Evolutionary conservation across 2,888 invertebrate species (phyloP), one percentile per base, ranked within the genome.

Genomic region (Drosophila meridionalis): DNA sequence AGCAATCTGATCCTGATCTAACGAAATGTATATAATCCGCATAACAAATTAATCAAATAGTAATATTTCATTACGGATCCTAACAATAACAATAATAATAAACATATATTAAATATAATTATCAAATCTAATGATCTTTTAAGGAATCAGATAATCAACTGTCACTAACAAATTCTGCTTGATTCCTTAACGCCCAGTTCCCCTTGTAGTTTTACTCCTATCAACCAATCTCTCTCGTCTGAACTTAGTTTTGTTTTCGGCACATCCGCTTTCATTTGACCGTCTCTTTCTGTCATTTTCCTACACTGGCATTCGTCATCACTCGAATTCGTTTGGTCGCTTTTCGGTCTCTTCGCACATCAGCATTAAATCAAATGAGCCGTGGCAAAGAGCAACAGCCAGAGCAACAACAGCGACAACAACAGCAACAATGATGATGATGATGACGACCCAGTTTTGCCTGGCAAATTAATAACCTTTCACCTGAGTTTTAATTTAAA

Each of bases 401-500:
- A 4, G 4, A 36, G 26, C 34, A 11, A 53, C 52, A 6, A 6
- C 9, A 9, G 50, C 59, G 74, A 63, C 40, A 73, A 50, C 65
- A 65, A 53, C 53, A 55, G 45, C 59, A 76, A 70, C 61, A 76
- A 63, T 65, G 62, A 70, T 34, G 65, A 73, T 63, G 67, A 73
- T 34, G 65, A 74, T 60, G 58, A 73, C 75, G 66, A 60, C 69
- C 76, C 78, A 85, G 83, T 80, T 84, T 80, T 71, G 82, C 66
- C 76, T 84, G 50, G 69, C 69, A 79, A 87, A 90, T 87, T 87
- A 87, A 87, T 87, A 87, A 87, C 87, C 90, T 87, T 87, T 87
- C 89, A 89, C 89, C 87, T 89, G 84, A 73, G 73, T 80, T 88
- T 87, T 90, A 88, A 87, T 82, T 87, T 80, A 83, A 89, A 87